Base-by-base conservation (phyloP, 23 tunicate genomes). In the Halocynthia roretzi region DNA sequence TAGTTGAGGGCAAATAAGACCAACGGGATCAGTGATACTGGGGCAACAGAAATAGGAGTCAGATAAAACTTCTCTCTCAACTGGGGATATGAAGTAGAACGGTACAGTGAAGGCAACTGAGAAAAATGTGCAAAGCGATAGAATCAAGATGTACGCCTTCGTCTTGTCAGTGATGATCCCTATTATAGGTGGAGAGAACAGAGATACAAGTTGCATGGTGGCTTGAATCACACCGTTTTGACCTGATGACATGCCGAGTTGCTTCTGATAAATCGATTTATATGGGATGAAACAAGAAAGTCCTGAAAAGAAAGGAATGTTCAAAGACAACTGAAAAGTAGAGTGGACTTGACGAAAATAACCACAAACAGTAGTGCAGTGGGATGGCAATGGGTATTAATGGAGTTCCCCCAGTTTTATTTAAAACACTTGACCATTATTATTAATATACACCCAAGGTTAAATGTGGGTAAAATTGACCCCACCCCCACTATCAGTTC, bases 161-260 rank as follows among this genome's bases (percentile, higher is more conserved):
- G 86, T 75, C 50, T 82, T 82, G 72, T 82, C 86, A 8, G 86
- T 77, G 9, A 82, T 74, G 8, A 70, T 10, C 9, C 86, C 86
- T 61, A 70, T 69, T 10, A 82, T 63, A 8, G 86, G 86, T 6
- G 78, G 86, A 14, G 80, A 55, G 40, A 64, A 61, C 53, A 82
- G 5, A 10, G 82, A 80, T 8, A 81, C 56, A 58, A 82, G 52
- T 63, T 83, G 84, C 71, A 86, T 89, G 48, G 79, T 68, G 10
- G 97, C 83, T 71, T 81, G 82, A 8, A 91, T 73, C 8, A 91
- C 21, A 17, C 97, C 97, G 77, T 91, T 91, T 76, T 91, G 97
- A 15, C 83, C 78, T 0, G 89, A 57, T 5, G 90, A 71, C 61
- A 91, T 63, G 52, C 97, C 97, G 5, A 91, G 84, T 50, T 77